Base-by-base conservation (phyloP, 1,140 invertebrate species). In the Camponotus vicinus region DNA sequence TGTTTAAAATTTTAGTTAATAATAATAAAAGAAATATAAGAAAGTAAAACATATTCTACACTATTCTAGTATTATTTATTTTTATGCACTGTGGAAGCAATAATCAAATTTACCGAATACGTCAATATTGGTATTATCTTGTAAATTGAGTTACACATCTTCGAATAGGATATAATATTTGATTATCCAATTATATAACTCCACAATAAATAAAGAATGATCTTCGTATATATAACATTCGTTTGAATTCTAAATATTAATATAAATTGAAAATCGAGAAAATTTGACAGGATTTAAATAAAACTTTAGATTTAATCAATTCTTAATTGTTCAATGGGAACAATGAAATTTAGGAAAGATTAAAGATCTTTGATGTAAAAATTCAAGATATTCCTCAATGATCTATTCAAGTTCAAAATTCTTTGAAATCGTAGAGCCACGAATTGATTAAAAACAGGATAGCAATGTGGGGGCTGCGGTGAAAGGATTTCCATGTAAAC, bases 401-500 rank as follows among this genome's bases (percentile, higher is more conserved):
- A 52, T 52, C 34, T 4, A 21, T 42, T n/a, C 57, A 27, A 37
- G 27, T 70, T 15, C 6, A 11, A 61, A 18, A 13, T 64, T 66
- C 86, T 78, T 83, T 71, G 57, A 87, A 87, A 82, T 87, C 59
- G 66, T 84, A 77, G 79, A 83, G 37, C 42, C 45, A 67, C 66
- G 52, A 77, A 86, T 75, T 79, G 75, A 67, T 89, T 75, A 79
- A 87, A 77, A 83, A 78, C 49, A 21, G 67, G 32, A 40, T 21
- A 32, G 66, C 6, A 7, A 21, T 9, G 61, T 37, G 42, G 42
- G 49, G 40, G 64, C 37, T 11, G 21, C 45, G 40, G 32, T 86
- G 84, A 89, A 89, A 86, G 87, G 66, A 64, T 73, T 77, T 57
- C 45, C 52, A 59, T 80, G 77, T 49, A 73, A 87, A 87, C 45